Evolutionary conservation across 2,888 invertebrate species (phyloP).

Genomic region (Miltochrista miniata): DNA sequence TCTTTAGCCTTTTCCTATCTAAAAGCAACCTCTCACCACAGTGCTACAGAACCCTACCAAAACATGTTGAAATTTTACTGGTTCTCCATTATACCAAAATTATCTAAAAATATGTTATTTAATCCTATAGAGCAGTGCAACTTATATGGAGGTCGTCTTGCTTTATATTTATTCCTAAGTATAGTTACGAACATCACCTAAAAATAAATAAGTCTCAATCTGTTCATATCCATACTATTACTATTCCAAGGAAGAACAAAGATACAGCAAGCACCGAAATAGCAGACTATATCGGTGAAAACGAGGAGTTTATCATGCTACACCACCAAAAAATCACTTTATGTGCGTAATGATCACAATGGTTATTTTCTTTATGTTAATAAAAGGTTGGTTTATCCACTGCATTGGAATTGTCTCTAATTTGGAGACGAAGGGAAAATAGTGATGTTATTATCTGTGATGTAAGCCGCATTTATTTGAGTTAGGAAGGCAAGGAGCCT

Average conservation of each 20-base stretch:
- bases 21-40: too few relatives aligned
- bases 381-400: constrained; percentile 44
- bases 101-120: too few relatives aligned
- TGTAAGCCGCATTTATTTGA: constrained; percentile 4
- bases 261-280: constrained; percentile 29
- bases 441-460: constrained; percentile 19
- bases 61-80: too few relatives aligned
- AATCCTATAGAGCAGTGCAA: too few relatives aligned
- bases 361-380: constrained; percentile 60
- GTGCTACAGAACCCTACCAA: too few relatives aligned
- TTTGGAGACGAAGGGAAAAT: constrained; percentile 36
- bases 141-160: too few relatives aligned
- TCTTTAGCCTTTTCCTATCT: too few relatives aligned
- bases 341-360: constrained; percentile 53
- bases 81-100: too few relatives aligned
- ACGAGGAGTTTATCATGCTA: constrained; percentile 48
- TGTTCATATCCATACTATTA: constrained; percentile 23
- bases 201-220: too few relatives aligned
- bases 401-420: constrained; percentile 55
- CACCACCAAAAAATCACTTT: constrained; percentile 58
- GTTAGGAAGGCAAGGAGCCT: not conserved
- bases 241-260: constrained; percentile 26
- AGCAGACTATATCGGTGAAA: constrained; percentile 46
- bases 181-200: too few relatives aligned
- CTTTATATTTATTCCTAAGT: too few relatives aligned